Conservation (phyloP, 1,140 invertebrate genomes). For the Diuraphis noxia region DNA sequence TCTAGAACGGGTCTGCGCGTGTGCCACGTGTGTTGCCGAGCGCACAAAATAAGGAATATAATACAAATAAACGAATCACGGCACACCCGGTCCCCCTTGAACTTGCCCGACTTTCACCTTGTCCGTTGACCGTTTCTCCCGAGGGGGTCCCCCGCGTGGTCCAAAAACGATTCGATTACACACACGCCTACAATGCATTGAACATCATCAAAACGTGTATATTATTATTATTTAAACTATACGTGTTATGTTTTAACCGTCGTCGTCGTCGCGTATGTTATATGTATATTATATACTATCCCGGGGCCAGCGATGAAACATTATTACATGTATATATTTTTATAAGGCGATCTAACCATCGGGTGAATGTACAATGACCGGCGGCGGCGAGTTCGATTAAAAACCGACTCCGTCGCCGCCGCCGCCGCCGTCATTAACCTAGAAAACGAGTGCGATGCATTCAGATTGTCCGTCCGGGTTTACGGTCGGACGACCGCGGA, state of each 20-base stretch:
- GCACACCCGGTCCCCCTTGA: slow-evolving; percentile 43
- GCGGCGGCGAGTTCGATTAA: neutral
- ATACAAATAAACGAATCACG: slow-evolving; percentile 3
- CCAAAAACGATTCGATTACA: slow-evolving; percentile 28
- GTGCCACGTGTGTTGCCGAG: neutral
- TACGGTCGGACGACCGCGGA: neutral
- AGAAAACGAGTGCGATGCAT: neutral
- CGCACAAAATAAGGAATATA: neutral
- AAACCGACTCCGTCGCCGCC: neutral
- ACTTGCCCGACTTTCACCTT: slow-evolving; percentile 52
- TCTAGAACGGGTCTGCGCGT: neutral
- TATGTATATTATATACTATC: neutral
- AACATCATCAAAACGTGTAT: neutral
- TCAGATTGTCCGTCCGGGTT: slow-evolving; percentile 1
- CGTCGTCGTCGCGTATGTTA: neutral
- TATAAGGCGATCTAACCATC: neutral
- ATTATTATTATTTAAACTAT: neutral
- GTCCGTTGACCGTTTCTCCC: neutral
- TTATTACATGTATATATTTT: neutral
- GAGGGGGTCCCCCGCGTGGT: neutral
- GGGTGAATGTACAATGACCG: slow-evolving; percentile 18
- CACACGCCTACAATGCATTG: neutral
- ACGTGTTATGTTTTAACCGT: neutral
- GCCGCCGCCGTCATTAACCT: slow-evolving; percentile 17
- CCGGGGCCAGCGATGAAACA: neutral